phyloP scores from a whole-genome alignment of 2,888 invertebrate genomes.

The Diloba caeruleocephala region DNA sequence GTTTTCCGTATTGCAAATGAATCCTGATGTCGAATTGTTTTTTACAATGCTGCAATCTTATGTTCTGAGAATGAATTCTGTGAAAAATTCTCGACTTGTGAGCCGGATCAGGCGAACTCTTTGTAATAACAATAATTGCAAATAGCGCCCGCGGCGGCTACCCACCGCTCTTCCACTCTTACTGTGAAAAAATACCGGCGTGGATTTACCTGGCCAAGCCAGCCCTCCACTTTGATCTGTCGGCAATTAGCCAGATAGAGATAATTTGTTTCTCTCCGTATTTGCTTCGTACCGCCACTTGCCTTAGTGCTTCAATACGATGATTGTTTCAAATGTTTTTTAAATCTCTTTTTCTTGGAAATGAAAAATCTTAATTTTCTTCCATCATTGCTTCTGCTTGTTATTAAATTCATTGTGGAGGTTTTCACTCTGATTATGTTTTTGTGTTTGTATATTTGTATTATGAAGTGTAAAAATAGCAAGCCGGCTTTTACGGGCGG shows the following conservation, averaged over 20 bases:
- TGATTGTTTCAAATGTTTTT: slow-evolving; percentile 76
- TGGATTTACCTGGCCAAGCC: slow-evolving; percentile 78
- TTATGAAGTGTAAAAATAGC: slow-evolving; percentile 49
- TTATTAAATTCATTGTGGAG: slow-evolving; percentile 60
- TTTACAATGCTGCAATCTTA: slow-evolving; percentile 66
- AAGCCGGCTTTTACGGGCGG: slow-evolving; percentile 11
- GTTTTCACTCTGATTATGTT: slow-evolving; percentile 59
- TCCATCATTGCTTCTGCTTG: slow-evolving; percentile 47
- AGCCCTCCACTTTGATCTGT: slow-evolving; percentile 78
- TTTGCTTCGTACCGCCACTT: slow-evolving; percentile 68
- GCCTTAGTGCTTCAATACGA: slow-evolving; percentile 77
- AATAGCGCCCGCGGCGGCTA: slow-evolving; percentile 77
- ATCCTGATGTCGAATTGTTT: slow-evolving; percentile 2
- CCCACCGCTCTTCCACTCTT: slow-evolving; percentile 62
- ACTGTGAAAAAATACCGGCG: slow-evolving; percentile 68
- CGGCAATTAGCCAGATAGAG: slow-evolving; percentile 84
- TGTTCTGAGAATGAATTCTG: slow-evolving; percentile 73
- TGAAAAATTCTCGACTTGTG: slow-evolving; percentile 76
- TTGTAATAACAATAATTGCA: slow-evolving; percentile 89
- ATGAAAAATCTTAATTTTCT: slow-evolving; percentile 68
- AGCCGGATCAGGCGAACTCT: slow-evolving; percentile 85
- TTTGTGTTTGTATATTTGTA: slow-evolving; percentile 49
- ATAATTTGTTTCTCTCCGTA: slow-evolving; percentile 83
- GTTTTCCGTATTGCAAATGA: slow-evolving; percentile 3
- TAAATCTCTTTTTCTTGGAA: slow-evolving; percentile 58